These are phyloP conservation scores for Mantis religiosa DNA, from an alignment of 2,888 invertebrate genomes.

Conservation along the genomic window DNA sequence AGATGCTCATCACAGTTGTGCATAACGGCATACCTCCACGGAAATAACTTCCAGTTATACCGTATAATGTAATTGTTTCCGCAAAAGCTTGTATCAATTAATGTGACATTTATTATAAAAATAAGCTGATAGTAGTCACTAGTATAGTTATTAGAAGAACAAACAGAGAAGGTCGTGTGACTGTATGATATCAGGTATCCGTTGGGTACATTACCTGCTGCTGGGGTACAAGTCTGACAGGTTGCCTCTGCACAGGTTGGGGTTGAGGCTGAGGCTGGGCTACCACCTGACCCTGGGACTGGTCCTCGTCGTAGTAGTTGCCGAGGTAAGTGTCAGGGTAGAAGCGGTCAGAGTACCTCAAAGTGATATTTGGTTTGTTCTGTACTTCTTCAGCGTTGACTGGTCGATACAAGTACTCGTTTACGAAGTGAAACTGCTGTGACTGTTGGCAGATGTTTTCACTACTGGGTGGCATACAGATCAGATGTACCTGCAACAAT, in stretches of 20 bases:
- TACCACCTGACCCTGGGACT: constrained; percentile 35
- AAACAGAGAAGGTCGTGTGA: too few species aligned
- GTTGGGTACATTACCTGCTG: constrained; percentile 30
- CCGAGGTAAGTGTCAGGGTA: constrained; percentile 61
- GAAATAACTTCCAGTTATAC: too few species aligned
- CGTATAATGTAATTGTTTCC: too few species aligned
- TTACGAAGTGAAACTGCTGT: constrained; percentile 85
- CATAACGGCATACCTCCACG: too few species aligned
- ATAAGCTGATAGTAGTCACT: too few species aligned
- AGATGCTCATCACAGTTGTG: too few species aligned
- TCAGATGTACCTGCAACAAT: constrained; percentile 70
- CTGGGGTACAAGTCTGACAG: neutral
- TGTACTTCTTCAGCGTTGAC: constrained; percentile 79
- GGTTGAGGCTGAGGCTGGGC: constrained; percentile 39
- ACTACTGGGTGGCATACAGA: constrained; percentile 87
- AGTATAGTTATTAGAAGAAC: too few species aligned
- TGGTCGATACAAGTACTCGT: constrained; percentile 87
- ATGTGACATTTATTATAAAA: too few species aligned
- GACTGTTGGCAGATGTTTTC: constrained; percentile 88
- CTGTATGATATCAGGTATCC: too few species aligned
- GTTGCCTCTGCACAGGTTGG: constrained; percentile 29
- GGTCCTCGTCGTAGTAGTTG: constrained; percentile 49
- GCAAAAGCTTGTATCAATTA: too few species aligned
- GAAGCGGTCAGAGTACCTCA: constrained; percentile 77
- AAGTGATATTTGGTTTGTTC: constrained; percentile 72